A percentile compares a stretch with the other conserved stretches of the same genome.
These are phyloP conservation scores for Cephus rjabovi DNA, from an alignment of 2,888 invertebrate genomes.

Conservation along the genomic window DNA sequence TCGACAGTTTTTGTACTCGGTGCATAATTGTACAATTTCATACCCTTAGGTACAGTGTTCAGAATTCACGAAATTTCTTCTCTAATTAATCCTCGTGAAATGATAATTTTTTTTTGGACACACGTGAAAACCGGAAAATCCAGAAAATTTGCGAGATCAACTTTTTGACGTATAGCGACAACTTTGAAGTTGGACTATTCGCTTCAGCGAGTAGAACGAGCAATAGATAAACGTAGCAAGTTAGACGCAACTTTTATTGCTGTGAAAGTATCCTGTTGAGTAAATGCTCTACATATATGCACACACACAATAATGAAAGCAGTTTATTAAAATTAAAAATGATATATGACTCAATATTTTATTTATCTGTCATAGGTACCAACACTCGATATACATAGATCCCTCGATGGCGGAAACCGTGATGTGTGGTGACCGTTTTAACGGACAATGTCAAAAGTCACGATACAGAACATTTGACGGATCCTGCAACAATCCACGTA, in stretches of 20 bases:
- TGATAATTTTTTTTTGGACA: neutral
- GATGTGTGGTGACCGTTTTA: constrained; percentile 36
- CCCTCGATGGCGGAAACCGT: neutral
- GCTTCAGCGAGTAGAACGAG: neutral
- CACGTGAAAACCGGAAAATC: neutral
- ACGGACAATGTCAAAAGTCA: constrained; percentile 65
- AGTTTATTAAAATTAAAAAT: neutral
- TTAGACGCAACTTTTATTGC: neutral
- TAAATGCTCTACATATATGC: neutral
- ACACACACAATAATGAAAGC: neutral
- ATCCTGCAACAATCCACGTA: constrained; percentile 90
- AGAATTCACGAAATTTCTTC: neutral
- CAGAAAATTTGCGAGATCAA: neutral
- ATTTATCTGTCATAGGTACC: neutral
- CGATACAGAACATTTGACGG: constrained; percentile 89
- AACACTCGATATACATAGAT: neutral
- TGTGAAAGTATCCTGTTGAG: neutral
- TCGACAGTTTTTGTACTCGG: neutral
- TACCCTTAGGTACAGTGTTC: neutral
- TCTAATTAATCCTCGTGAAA: neutral
- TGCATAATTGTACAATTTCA: neutral
- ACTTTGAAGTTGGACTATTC: neutral
- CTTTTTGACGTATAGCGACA: neutral
- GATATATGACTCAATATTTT: neutral
- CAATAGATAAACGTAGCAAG: neutral